Conservation (phyloP, 2,797 vertebrate species). For the Rhabdophis nuchalis region DNA sequence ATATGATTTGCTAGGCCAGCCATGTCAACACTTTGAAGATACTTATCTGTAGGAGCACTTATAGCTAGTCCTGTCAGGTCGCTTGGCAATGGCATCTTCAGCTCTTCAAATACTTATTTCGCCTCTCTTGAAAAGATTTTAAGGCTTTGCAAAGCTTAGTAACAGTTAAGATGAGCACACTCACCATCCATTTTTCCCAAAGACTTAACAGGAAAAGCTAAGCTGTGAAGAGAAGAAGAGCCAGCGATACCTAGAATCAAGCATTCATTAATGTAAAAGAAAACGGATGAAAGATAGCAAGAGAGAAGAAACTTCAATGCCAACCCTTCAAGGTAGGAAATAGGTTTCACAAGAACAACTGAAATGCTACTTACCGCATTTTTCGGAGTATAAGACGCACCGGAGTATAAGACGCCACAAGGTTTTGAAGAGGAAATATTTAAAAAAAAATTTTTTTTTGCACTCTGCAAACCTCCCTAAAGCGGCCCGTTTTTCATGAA, state of each 20-base stretch:
- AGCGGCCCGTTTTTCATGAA: no score
- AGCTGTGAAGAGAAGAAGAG: not conserved
- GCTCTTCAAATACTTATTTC: not conserved
- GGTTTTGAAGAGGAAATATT: no score
- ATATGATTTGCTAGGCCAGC: not conserved
- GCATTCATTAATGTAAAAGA: not conserved
- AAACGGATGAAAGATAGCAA: not conserved
- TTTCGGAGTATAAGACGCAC: no score
- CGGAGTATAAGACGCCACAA: no score
- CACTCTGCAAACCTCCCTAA: no score
- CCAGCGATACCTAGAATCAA: not conserved
- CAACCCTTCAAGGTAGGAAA: not conserved
- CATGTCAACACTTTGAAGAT: not conserved
- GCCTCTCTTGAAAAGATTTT: not conserved
- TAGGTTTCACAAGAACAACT: not conserved
- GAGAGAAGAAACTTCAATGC: not conserved
- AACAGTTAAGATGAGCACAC: not conserved
- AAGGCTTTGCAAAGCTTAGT: not conserved
- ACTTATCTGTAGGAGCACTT: not conserved
- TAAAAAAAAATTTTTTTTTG: no score
- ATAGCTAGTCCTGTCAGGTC: not conserved
- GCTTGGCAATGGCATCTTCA: not conserved
- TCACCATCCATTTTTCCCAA: not conserved
- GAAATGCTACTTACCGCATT: not conserved
- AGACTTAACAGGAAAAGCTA: not conserved